These are phyloP conservation scores for Drosophila ficusphila DNA, from an alignment of 1,140 invertebrate genomes.

Conservation along the genomic window DNA sequence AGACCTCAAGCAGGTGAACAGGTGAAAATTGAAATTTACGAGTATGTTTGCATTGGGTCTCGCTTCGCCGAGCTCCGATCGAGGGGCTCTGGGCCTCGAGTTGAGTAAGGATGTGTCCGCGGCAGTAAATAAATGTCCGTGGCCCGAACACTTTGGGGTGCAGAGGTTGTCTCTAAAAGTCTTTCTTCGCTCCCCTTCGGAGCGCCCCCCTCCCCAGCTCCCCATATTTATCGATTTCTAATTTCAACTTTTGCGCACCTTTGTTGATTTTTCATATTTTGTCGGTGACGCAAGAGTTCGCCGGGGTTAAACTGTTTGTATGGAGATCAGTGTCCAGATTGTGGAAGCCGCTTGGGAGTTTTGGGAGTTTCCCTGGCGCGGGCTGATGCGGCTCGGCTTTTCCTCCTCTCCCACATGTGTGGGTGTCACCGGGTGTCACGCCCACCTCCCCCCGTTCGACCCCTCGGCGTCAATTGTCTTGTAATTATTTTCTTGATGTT, in stretches of 20 bases:
- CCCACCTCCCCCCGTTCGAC: constrained; percentile 38
- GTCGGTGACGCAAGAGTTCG: constrained; percentile 69
- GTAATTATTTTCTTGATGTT: constrained; percentile 73
- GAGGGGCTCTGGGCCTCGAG: not conserved
- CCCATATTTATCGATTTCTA: constrained; percentile 73
- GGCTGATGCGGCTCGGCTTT: no score
- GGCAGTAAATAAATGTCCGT: constrained; percentile 48
- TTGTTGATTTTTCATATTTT: constrained; percentile 41
- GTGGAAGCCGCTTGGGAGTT: constrained; percentile 3
- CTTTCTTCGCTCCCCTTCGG: not conserved
- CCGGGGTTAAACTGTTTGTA: constrained; percentile 74
- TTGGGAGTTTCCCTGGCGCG: constrained; percentile 17
- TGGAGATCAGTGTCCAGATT: constrained; percentile 71
- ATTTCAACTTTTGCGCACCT: constrained; percentile 53
- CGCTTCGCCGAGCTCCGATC: not conserved
- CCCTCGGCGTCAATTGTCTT: constrained; percentile 73
- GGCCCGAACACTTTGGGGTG: constrained; percentile 29
- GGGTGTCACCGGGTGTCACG: constrained; percentile 63
- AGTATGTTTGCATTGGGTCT: constrained; percentile 47
- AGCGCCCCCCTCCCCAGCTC: not conserved
- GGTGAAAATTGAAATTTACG: constrained; percentile 75
- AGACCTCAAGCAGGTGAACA: constrained; percentile 58
- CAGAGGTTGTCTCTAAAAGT: constrained; percentile 35
- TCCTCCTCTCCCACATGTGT: constrained; percentile 24
- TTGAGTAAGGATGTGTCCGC: constrained; percentile 37